phyloP scores from a whole-genome alignment of 1,140 invertebrate genomes.

The Choristoneura fumiferana region DNA sequence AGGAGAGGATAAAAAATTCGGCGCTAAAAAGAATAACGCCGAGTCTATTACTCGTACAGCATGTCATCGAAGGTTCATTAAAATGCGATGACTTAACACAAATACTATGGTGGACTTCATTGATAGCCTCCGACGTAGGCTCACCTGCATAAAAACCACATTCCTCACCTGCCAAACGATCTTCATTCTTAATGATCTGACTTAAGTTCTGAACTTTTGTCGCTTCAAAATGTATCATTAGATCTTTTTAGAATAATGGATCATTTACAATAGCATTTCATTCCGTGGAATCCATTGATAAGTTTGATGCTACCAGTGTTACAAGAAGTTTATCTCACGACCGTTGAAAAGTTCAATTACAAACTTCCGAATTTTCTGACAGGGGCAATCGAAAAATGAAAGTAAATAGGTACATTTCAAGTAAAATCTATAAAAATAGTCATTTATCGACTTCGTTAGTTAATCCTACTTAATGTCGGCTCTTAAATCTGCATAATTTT shows the following conservation, averaged over 20 bases:
- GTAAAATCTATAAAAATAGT: neutral
- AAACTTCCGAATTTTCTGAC: constrained; percentile 28
- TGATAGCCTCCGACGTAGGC: constrained; percentile 74
- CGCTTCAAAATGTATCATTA: constrained; percentile 38
- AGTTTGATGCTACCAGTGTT: constrained; percentile 75
- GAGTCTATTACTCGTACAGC: constrained; percentile 74
- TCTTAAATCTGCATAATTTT: too few relatives aligned
- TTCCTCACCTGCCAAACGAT: constrained; percentile 30
- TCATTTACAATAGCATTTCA: constrained; percentile 71
- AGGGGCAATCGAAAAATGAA: constrained; percentile 25
- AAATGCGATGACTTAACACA: constrained; percentile 76
- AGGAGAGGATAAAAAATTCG: constrained; percentile 62
- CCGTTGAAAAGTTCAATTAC: constrained; percentile 54
- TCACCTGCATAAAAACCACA: constrained; percentile 60
- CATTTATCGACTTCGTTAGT: neutral
- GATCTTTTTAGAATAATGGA: constrained; percentile 65
- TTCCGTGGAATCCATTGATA: constrained; percentile 77
- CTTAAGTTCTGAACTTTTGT: constrained; percentile 36
- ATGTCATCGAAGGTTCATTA: constrained; percentile 77
- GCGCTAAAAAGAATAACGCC: constrained; percentile 73
- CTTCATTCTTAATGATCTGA: constrained; percentile 31
- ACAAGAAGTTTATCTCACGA: constrained; percentile 68
- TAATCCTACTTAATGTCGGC: too few relatives aligned
- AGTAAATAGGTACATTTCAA: constrained; percentile 19
- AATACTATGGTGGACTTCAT: constrained; percentile 75